Conservation (phyloP, 2,888 invertebrate genomes). For the Lepas anatifera region DNA sequence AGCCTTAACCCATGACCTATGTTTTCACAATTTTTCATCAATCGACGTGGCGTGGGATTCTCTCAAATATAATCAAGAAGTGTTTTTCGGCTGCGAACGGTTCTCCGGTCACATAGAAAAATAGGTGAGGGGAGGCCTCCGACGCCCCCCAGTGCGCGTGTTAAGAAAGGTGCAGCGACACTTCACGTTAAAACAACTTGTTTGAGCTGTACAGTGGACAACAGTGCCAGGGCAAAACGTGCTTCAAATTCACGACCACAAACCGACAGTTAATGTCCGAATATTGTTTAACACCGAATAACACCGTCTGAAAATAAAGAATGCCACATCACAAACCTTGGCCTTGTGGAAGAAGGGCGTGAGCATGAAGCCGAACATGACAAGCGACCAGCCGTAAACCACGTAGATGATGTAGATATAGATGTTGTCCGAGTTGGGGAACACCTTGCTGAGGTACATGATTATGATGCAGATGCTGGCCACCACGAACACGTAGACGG, state of each 20-base stretch:
- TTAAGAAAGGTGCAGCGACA: too few relatives aligned
- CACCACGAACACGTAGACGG: constrained; percentile 48
- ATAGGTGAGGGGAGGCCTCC: too few relatives aligned
- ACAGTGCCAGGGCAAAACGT: background rate
- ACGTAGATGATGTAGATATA: constrained; percentile 64
- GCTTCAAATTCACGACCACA: background rate
- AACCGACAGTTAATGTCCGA: too few relatives aligned
- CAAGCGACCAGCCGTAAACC: constrained; percentile 65
- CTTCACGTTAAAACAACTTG: too few relatives aligned
- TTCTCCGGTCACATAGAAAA: too few relatives aligned
- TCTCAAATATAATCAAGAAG: too few relatives aligned
- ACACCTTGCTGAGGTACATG: constrained; percentile 56
- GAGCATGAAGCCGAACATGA: constrained; percentile 69
- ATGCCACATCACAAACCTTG: constrained; percentile 49
- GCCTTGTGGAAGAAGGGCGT: constrained; percentile 77
- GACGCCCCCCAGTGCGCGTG: too few relatives aligned
- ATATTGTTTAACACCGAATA: background rate
- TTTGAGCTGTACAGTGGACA: too few relatives aligned
- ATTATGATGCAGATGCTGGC: constrained; percentile 57
- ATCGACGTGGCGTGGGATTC: too few relatives aligned
- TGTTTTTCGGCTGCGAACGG: too few relatives aligned
- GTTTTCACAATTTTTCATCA: too few relatives aligned
- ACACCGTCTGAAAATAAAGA: background rate
- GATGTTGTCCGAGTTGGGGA: constrained; percentile 62
- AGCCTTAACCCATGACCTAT: too few relatives aligned